Conservation (phyloP, 2,797 vertebrate genomes). For the Betta splendens region DNA sequence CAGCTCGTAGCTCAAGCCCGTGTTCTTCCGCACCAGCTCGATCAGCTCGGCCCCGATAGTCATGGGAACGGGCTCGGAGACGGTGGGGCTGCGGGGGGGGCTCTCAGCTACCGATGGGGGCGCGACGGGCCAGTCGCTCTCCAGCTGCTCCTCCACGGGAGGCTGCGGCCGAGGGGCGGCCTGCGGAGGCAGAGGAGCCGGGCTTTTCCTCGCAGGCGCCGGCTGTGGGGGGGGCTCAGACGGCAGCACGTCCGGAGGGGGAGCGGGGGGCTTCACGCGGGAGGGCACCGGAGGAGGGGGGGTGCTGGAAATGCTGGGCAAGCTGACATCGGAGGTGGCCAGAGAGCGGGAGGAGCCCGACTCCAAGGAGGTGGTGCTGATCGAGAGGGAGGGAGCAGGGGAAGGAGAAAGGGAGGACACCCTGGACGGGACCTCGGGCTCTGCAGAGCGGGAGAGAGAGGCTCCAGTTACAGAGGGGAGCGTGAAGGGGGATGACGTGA, state of each 20-base stretch:
- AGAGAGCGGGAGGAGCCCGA: constrained; percentile 86
- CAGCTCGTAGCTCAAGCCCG: constrained; percentile 92
- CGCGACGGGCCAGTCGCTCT: constrained; percentile 75
- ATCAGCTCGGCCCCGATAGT: constrained; percentile 93
- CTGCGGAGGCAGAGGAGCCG: constrained; percentile 66
- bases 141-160: constrained; percentile 63
- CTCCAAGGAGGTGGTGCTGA: constrained; percentile 89
- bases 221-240: constrained; percentile 63
- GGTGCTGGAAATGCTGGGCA: constrained; percentile 86
- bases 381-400: constrained; percentile 83
- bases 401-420: constrained; percentile 78
- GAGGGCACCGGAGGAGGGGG: constrained; percentile 92
- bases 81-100: constrained; percentile 67
- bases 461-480: constrained; percentile 63
- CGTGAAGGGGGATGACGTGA: constrained; percentile 36
- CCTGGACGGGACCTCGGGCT: constrained; percentile 75
- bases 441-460: constrained; percentile 45
- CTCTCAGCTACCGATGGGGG: constrained; percentile 75
- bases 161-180: constrained; percentile 28
- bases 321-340: constrained; percentile 83
- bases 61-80: constrained; percentile 79
- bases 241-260: constrained; percentile 25
- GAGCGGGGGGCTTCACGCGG: constrained; percentile 79
- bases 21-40: constrained; percentile 96
- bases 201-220: constrained; percentile 73